These are phyloP conservation scores for Oreocharis arfaki DNA, from an alignment of 2,113 vertebrate species.

Conservation along the genomic window DNA sequence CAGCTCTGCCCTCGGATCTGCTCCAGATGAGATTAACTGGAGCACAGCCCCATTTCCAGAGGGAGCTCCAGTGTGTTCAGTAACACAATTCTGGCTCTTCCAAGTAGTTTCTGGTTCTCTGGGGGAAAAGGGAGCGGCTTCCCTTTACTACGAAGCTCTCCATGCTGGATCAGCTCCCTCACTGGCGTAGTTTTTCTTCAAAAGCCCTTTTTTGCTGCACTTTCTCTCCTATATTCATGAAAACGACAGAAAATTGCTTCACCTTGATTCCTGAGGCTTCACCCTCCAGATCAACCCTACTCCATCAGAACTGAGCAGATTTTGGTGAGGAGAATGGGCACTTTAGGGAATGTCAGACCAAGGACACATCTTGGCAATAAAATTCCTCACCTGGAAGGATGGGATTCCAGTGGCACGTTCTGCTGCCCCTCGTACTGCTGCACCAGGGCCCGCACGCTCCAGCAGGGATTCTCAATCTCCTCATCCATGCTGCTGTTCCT, in stretches of 20 bases:
- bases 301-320: background rate
- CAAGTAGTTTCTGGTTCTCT: background rate
- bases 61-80: background rate
- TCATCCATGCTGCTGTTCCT: slow-evolving; percentile 78
- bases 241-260: background rate
- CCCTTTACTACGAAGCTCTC: background rate
- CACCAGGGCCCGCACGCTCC: slow-evolving; percentile 90
- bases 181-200: background rate
- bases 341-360: background rate
- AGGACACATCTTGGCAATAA: background rate
- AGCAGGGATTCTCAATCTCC: slow-evolving; percentile 81
- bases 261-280: background rate
- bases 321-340: background rate
- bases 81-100: background rate
- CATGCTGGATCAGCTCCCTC: background rate
- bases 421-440: slow-evolving; percentile 90
- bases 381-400: slow-evolving; percentile 73
- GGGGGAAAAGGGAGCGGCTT: background rate
- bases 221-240: background rate
- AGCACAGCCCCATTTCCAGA: background rate
- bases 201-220: background rate
- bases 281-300: background rate
- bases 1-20: background rate
- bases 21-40: background rate
- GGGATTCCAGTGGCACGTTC: slow-evolving; percentile 49